Percentiles rank a stretch among this genome's conserved stretches.
These are phyloP conservation scores for Masnerella sp. DNA, from an alignment of 2,888 invertebrate species.

Conservation along the genomic window DNA sequence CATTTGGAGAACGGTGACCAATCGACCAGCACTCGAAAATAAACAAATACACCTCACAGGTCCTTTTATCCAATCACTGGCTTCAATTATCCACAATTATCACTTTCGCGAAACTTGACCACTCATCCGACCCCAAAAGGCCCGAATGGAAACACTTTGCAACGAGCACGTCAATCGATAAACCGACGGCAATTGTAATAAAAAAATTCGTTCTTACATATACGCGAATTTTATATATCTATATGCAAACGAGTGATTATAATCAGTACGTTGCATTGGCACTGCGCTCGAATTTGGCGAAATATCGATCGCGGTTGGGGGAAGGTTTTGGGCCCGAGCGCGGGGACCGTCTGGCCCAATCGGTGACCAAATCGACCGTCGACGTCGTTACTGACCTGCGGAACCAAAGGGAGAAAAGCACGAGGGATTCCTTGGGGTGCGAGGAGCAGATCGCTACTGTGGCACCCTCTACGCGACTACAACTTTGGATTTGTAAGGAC, in stretches of 20 bases:
- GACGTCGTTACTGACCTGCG: constrained; percentile 70
- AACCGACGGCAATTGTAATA: too few relatives aligned
- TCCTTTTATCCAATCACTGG: too few relatives aligned
- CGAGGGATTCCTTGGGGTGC: constrained; percentile 72
- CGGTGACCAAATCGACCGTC: constrained; percentile 4
- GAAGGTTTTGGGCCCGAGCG: background rate
- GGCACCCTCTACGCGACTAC: constrained; percentile 73
- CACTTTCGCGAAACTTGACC: too few relatives aligned
- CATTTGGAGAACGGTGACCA: too few relatives aligned
- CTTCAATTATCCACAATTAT: too few relatives aligned
- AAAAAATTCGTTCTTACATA: too few relatives aligned
- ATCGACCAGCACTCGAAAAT: too few relatives aligned
- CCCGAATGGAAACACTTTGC: too few relatives aligned
- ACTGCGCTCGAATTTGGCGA: constrained; percentile 23
- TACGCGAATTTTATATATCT: too few relatives aligned
- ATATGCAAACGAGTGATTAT: constrained; percentile 19
- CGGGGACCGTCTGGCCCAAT: background rate
- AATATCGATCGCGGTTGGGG: constrained; percentile 10
- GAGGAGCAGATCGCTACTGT: constrained; percentile 73
- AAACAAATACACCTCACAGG: too few relatives aligned
- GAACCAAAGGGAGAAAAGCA: constrained; percentile 67
- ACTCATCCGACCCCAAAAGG: too few relatives aligned
- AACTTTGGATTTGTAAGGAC: constrained; percentile 70
- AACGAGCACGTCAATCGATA: too few relatives aligned
- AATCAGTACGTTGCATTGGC: constrained; percentile 23